These are phyloP conservation scores for Acronicta leporina DNA, from an alignment of 2,888 invertebrate species.

Conservation along the genomic window DNA sequence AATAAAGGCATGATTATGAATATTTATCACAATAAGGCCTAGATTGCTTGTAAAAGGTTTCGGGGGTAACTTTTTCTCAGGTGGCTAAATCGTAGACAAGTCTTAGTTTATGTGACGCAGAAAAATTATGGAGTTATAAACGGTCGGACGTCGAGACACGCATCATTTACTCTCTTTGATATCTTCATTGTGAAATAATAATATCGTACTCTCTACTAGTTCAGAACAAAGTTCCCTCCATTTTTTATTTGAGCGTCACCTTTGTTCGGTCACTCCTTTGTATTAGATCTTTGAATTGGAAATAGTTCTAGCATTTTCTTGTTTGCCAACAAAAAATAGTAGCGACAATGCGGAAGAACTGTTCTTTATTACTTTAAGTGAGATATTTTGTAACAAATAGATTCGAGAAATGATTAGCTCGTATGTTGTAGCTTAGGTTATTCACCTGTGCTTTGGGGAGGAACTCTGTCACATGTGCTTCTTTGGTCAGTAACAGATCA, in stretches of 20 bases:
- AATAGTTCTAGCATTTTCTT: constrained; percentile 36
- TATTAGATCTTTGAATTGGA: constrained; percentile 30
- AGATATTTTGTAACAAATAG: constrained; percentile 8
- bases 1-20: no score
- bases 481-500: constrained; percentile 14
- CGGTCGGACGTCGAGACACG: constrained; percentile 21
- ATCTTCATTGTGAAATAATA: constrained; percentile 21
- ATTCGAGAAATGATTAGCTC: neutral
- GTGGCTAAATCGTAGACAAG: neutral
- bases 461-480: constrained; percentile 14
- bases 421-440: constrained; percentile 9
- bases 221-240: constrained; percentile 4
- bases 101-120: neutral
- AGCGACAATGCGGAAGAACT: constrained; percentile 23
- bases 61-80: neutral
- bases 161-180: constrained; percentile 29
- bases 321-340: constrained; percentile 39
- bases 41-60: neutral
- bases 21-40: no score
- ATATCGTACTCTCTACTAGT: constrained; percentile 19
- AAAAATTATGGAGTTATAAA: constrained; percentile 11
- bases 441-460: constrained; percentile 19
- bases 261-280: constrained; percentile 31
- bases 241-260: constrained; percentile 17
- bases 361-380: constrained; percentile 11